A percentile compares a stretch with the other conserved stretches of the same genome.
Conservation (phyloP, 2,888 invertebrate genomes). For the Plebejus argus region DNA sequence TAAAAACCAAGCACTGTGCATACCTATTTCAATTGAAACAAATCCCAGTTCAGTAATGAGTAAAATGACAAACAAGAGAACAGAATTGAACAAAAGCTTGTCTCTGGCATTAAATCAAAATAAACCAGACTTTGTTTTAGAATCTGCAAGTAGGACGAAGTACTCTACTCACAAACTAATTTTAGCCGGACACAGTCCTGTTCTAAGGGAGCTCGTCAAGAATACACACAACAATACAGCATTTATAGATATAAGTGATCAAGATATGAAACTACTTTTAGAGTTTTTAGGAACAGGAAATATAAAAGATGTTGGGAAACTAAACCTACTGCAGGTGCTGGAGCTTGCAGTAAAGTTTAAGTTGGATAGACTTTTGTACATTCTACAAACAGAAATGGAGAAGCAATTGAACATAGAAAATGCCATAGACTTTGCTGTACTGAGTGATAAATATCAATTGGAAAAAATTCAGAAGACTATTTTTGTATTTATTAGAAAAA, state of each 20-base stretch:
- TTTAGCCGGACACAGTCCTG: slow-evolving; percentile 60
- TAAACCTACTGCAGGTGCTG: slow-evolving; percentile 55
- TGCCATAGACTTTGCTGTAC: slow-evolving; percentile 59
- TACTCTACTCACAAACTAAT: slow-evolving; percentile 62
- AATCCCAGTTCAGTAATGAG: slow-evolving; percentile 52
- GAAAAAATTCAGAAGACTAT: slow-evolving; percentile 52
- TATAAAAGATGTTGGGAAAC: slow-evolving; percentile 54
- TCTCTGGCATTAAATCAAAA: slow-evolving; percentile 38
- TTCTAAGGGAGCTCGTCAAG: slow-evolving; percentile 54
- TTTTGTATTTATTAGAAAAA: slow-evolving; percentile 57
- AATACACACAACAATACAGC: slow-evolving; percentile 45
- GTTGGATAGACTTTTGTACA: slow-evolving; percentile 51
- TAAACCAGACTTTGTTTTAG: slow-evolving; percentile 55
- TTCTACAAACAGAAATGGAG: slow-evolving; percentile 53
- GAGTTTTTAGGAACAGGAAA: slow-evolving; percentile 65
- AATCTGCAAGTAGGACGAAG: slow-evolving; percentile 52
- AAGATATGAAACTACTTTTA: slow-evolving; percentile 59
- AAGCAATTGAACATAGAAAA: slow-evolving; percentile 58
- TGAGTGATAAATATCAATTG: slow-evolving; percentile 61
- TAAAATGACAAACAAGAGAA: slow-evolving; percentile 50
- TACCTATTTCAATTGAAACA: slow-evolving; percentile 56
- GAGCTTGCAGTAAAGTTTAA: slow-evolving; percentile 58
- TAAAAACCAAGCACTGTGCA: slow-evolving; percentile 48
- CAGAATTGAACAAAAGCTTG: slow-evolving; percentile 59
- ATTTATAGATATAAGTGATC: slow-evolving; percentile 55